A percentile compares a stretch with the other conserved stretches of the same genome.
Conservation (phyloP, 2,113 vertebrate genomes). For the Deroptyus accipitrinus region DNA sequence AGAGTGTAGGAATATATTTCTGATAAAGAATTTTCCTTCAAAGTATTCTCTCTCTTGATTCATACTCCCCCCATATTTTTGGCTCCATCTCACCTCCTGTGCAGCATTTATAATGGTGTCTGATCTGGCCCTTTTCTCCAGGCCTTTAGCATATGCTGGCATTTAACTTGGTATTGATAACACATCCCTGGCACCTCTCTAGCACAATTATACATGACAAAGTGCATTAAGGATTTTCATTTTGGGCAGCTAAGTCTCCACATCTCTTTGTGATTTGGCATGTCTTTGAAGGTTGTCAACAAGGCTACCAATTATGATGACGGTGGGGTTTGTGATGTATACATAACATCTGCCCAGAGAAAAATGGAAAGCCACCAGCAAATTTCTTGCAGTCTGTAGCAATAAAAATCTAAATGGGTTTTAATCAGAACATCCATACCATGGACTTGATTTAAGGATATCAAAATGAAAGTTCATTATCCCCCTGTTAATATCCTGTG, state of each 20-base stretch:
- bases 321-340: neutral
- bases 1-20: neutral
- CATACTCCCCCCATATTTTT: neutral
- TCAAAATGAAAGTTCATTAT: neutral
- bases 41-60: neutral
- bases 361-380: neutral
- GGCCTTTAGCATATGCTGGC: neutral
- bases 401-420: neutral
- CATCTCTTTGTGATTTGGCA: neutral
- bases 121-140: neutral
- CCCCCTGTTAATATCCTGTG: neutral
- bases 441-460: neutral
- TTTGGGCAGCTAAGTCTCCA: neutral
- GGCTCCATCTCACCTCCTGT: neutral
- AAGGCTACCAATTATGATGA: neutral
- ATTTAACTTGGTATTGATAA: neutral
- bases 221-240: constrained; percentile 13
- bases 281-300: neutral
- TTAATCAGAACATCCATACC: neutral
- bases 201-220: neutral
- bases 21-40: neutral
- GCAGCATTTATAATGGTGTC: neutral
- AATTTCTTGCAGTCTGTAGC: neutral
- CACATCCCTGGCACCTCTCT: neutral
- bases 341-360: neutral